These are phyloP conservation scores for Leucozona laternaria DNA, from an alignment of 2,888 invertebrate species.

Conservation along the genomic window DNA sequence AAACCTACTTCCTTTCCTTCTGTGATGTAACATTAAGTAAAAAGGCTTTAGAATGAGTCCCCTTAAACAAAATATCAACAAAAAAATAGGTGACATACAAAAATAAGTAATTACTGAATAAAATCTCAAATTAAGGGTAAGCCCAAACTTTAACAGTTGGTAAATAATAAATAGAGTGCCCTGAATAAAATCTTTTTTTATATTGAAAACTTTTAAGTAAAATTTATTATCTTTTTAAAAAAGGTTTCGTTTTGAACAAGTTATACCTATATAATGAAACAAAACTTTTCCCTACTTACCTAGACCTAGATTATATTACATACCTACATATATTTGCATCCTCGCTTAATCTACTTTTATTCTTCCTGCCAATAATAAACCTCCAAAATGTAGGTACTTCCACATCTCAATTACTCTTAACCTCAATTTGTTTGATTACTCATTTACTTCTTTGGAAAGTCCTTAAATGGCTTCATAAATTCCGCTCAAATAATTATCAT, in stretches of 20 bases:
- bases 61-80: too few species aligned
- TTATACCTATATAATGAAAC: background rate
- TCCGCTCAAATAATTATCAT: constrained; percentile 68
- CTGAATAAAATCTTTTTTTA: background rate
- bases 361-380: background rate
- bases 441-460: constrained; percentile 45
- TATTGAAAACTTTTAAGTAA: background rate
- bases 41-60: too few species aligned
- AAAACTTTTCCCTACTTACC: constrained; percentile 1
- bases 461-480: constrained; percentile 55
- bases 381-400: constrained; percentile 14
- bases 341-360: constrained; percentile 12
- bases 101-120: background rate
- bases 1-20: background rate
- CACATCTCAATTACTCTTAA: constrained; percentile 25
- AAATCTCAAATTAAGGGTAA: background rate
- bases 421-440: constrained; percentile 52
- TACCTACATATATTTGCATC: too few species aligned
- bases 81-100: background rate
- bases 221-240: background rate
- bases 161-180: background rate
- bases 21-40: too few species aligned
- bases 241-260: background rate
- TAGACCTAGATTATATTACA: background rate
- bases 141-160: background rate